Percentiles rank a stretch among this genome's conserved stretches.
These are phyloP conservation scores for Trachops cirrhosus DNA, from an alignment of 2,797 vertebrate genomes.

Conservation along the genomic window DNA sequence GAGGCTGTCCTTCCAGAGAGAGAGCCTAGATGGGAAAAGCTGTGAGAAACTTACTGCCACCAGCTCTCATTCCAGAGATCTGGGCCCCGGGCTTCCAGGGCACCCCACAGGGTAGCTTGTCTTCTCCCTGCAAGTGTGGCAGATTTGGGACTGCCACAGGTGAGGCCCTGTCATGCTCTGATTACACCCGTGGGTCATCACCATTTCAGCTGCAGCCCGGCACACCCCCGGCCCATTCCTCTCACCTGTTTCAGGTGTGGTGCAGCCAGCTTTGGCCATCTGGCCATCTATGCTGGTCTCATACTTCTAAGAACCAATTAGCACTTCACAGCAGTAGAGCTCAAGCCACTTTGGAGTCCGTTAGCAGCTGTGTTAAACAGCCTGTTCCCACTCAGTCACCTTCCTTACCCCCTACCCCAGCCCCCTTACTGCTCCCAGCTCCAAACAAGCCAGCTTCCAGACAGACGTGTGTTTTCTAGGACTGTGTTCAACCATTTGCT, in stretches of 20 bases:
- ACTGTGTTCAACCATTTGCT: background rate
- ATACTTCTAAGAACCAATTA: constrained; percentile 53
- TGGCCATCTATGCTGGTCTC: background rate
- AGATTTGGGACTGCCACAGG: background rate
- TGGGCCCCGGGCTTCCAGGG: background rate
- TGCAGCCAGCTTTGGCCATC: background rate
- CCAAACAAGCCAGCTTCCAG: background rate
- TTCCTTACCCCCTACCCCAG: background rate
- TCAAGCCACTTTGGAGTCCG: background rate
- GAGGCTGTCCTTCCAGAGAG: background rate
- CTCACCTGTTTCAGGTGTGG: constrained; percentile 38
- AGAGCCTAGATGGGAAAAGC: background rate
- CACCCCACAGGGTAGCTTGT: background rate
- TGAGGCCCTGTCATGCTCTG: background rate
- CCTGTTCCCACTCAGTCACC: constrained; percentile 13
- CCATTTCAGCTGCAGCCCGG: background rate
- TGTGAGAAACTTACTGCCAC: background rate
- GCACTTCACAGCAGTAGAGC: constrained; percentile 9
- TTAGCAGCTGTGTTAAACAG: background rate
- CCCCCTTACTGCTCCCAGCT: constrained; percentile 11
- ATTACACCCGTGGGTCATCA: accelerated
- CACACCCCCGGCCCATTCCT: background rate
- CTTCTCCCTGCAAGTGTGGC: background rate
- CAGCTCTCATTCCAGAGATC: background rate
- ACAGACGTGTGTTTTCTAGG: background rate